Evolutionary conservation across 1,140 invertebrate species (phyloP).

Genomic region (Diachasmimorpha longicaudata): DNA sequence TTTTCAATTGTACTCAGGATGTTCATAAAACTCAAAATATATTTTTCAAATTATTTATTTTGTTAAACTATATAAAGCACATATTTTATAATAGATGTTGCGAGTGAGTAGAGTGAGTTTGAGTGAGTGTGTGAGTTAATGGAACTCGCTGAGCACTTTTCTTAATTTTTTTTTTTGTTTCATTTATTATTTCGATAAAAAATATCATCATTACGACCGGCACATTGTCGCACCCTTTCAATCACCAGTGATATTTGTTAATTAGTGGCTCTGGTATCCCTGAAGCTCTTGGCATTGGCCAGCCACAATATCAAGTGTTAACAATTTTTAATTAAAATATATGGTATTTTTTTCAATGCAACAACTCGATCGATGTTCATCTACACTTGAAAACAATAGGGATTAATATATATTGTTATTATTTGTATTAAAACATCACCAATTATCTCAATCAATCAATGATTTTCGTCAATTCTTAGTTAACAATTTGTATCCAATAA

Average conservation of each 20-base stretch:
- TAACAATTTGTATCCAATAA: not conserved
- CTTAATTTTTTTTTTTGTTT: slow-evolving; percentile 23
- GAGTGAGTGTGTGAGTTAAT: slow-evolving; percentile 36
- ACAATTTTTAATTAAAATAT: slow-evolving; percentile 6
- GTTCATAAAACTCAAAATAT: not conserved
- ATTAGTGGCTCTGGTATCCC: not conserved
- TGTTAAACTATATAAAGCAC: slow-evolving; percentile 55
- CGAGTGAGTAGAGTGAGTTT: slow-evolving; percentile 40
- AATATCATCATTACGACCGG: slow-evolving; percentile 41
- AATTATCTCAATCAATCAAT: not conserved
- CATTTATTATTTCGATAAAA: slow-evolving; percentile 40
- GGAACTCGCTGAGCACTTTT: slow-evolving; percentile 48
- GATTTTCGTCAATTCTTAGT: not conserved
- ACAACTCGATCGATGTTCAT: not conserved
- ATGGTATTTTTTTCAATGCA: not conserved
- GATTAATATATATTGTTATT: not conserved
- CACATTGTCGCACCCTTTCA: slow-evolving; percentile 7
- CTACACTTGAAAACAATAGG: not conserved
- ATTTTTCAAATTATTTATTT: slow-evolving; percentile 52
- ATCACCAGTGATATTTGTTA: not conserved
- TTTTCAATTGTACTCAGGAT: not conserved
- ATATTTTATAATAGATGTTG: slow-evolving; percentile 49
- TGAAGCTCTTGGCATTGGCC: not conserved
- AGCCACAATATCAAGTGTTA: not conserved
- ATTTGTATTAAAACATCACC: not conserved